Conservation (phyloP, 2,113 vertebrate species). For the Daubentonia madagascariensis region DNA sequence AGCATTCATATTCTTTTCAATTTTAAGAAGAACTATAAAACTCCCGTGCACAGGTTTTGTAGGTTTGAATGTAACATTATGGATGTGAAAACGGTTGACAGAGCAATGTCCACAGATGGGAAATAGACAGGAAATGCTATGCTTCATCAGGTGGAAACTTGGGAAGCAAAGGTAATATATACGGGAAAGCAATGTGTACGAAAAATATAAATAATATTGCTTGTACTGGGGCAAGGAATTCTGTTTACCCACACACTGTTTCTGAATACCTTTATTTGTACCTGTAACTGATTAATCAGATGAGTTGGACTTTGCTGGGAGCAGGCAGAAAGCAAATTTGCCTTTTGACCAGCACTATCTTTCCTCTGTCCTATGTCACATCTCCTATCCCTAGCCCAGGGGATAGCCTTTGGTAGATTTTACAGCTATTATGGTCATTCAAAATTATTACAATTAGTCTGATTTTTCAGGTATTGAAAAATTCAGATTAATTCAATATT, state of each 20-base stretch:
- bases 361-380: not conserved
- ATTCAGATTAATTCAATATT: not conserved
- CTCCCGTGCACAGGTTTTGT: not conserved
- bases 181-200: not conserved
- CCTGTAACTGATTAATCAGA: not conserved
- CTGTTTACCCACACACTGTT: not conserved
- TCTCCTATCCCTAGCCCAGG: not conserved
- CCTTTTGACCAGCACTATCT: not conserved
- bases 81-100: not conserved
- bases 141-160: constrained; percentile 17
- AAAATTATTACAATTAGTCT: not conserved
- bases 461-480: not conserved
- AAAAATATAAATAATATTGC: not conserved
- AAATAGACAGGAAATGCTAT: not conserved
- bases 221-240: not conserved
- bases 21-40: not conserved
- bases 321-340: not conserved
- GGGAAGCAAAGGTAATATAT: not conserved
- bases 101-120: not conserved
- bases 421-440: not conserved
- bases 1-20: not conserved
- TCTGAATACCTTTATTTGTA: not conserved
- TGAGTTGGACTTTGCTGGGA: not conserved
- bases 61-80: not conserved
- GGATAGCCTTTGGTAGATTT: not conserved